Evolutionary conservation across 2,797 vertebrate species (phyloP).

Genomic region (Varecia variegata): DNA sequence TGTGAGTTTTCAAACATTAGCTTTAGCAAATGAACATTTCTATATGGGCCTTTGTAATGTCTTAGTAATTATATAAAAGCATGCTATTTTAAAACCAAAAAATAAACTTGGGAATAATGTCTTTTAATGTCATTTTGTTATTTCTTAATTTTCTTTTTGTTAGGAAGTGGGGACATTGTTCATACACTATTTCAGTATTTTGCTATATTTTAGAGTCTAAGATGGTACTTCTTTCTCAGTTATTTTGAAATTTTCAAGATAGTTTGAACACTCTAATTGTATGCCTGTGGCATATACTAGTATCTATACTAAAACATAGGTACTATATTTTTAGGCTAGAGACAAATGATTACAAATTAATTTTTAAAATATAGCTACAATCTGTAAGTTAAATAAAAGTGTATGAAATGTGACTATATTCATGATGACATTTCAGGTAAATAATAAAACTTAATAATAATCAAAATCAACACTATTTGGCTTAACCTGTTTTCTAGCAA

Average conservation of each 20-base stretch:
- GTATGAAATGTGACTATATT: background rate
- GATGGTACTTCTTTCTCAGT: background rate
- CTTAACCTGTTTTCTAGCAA: background rate
- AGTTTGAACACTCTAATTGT: background rate
- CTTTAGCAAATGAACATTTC: background rate
- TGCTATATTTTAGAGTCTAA: background rate
- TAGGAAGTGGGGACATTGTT: background rate
- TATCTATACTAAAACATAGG: background rate
- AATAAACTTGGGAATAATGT: background rate
- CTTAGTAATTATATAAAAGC: background rate
- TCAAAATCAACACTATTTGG: background rate
- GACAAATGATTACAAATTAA: background rate
- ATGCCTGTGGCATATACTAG: background rate
- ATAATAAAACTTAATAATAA: background rate
- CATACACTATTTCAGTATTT: background rate
- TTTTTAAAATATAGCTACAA: background rate
- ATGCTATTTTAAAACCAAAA: background rate
- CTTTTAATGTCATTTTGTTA: background rate
- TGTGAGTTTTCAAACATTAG: background rate
- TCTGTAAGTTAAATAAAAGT: background rate
- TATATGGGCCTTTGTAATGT: background rate
- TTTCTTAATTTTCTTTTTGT: background rate
- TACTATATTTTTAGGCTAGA: background rate
- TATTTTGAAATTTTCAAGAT: constrained; percentile 17
- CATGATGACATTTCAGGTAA: background rate